Conservation (phyloP, 2,113 vertebrate species). For the Tetrao urogallus region DNA sequence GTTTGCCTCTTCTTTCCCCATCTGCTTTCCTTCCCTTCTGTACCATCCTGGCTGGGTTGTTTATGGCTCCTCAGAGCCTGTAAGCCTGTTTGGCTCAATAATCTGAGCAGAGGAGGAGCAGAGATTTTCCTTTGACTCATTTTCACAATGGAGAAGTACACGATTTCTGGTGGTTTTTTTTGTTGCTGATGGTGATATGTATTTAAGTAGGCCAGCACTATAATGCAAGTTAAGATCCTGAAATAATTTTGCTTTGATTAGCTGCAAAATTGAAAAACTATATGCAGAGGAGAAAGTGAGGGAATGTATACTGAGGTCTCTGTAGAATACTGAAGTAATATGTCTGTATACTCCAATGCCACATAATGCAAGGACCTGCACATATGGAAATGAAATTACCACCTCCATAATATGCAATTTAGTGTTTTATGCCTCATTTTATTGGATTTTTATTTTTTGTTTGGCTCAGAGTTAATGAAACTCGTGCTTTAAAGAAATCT, state of each 20-base stretch:
- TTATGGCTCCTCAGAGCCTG: background rate
- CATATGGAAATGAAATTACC: background rate
- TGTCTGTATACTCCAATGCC: background rate
- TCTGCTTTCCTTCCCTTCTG: background rate
- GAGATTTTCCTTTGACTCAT: background rate
- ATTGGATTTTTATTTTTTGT: background rate
- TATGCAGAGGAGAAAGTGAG: background rate
- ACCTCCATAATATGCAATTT: background rate
- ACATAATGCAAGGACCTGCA: background rate
- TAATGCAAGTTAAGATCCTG: slow-evolving; percentile 5
- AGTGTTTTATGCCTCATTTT: background rate
- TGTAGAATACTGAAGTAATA: background rate
- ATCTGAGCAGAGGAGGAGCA: background rate
- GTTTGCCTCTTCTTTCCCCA: background rate
- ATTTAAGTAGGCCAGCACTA: slow-evolving; percentile 8
- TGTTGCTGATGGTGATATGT: background rate
- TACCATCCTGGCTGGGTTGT: background rate
- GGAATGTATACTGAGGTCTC: background rate
- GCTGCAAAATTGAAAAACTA: background rate
- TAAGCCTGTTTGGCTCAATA: background rate
- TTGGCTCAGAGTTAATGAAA: background rate
- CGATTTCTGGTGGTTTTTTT: background rate
- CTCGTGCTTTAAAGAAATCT: background rate
- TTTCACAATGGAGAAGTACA: background rate
- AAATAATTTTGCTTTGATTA: slow-evolving; percentile 31